phyloP scores from a whole-genome alignment of 2,888 invertebrate species.

The Lasioglossum leucozonium region DNA sequence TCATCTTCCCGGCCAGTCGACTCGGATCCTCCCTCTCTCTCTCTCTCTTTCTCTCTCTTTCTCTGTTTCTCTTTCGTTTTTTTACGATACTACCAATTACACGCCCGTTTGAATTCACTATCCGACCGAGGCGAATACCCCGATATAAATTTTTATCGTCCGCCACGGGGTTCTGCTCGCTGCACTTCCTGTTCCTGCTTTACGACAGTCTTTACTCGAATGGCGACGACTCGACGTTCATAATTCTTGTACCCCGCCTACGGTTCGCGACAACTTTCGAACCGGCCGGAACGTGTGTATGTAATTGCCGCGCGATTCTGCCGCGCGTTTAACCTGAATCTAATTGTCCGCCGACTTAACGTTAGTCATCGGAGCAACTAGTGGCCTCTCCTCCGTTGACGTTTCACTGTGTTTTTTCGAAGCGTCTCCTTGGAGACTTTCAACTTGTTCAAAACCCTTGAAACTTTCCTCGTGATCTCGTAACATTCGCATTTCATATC shows the following conservation, averaged over 20 bases:
- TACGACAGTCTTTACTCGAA: conserved; percentile 54
- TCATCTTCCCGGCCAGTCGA: conserved; percentile 26
- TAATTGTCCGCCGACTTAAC: not conserved
- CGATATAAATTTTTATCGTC: conserved; percentile 82
- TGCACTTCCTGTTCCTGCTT: conserved; percentile 67
- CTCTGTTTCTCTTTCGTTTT: conserved; percentile 71
- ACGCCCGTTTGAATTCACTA: conserved; percentile 84
- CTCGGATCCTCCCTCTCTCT: conserved; percentile 46
- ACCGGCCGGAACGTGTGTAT: not conserved
- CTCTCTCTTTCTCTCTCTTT: conserved; percentile 49
- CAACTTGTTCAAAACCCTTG: not conserved
- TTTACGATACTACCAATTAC: conserved; percentile 85
- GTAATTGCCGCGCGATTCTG: not conserved
- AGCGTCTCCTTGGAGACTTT: not conserved
- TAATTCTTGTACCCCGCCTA: conserved; percentile 42
- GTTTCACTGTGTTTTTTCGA: not conserved
- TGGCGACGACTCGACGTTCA: conserved; percentile 42
- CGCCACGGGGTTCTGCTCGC: conserved; percentile 60
- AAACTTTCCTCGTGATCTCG: not conserved
- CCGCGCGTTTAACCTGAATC: conserved; percentile 5
- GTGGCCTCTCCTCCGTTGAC: not conserved
- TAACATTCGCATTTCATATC: not conserved
- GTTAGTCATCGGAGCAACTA: conserved; percentile 12
- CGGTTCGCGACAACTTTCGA: conserved; percentile 8
- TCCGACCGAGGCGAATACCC: conserved; percentile 78